Evolutionary conservation across 2,113 vertebrate species (phyloP).

Genomic region (Eretmochelys imbricata): DNA sequence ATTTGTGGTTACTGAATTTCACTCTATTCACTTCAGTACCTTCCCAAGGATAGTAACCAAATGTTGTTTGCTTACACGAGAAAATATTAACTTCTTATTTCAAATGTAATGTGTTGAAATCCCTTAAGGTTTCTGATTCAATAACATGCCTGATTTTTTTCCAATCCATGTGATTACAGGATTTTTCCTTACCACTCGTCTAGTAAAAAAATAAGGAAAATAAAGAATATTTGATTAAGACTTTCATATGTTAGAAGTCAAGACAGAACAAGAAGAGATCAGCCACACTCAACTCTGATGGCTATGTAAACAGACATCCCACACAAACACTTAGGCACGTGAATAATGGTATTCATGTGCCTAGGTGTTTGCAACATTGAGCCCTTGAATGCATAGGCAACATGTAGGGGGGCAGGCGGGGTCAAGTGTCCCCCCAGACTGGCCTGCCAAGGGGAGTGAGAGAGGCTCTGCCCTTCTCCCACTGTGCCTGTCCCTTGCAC

Average conservation of each 20-base stretch:
- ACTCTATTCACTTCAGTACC: not conserved
- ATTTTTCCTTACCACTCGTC: not conserved
- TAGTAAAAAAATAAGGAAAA: not conserved
- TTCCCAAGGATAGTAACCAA: not conserved
- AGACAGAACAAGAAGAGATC: not conserved
- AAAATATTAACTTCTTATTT: not conserved
- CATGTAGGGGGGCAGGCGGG: too few relatives aligned
- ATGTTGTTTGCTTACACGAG: not conserved
- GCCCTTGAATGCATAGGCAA: not conserved
- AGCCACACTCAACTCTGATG: not conserved
- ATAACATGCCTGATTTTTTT: not conserved
- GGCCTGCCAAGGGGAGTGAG: too few relatives aligned
- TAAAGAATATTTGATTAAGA: not conserved
- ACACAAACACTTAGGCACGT: not conserved
- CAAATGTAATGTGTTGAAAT: not conserved
- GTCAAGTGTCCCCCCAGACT: too few relatives aligned
- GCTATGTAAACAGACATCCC: not conserved
- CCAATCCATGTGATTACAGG: not conserved
- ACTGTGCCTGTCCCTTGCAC: too few relatives aligned
- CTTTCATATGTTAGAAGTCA: not conserved
- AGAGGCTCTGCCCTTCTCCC: too few relatives aligned
- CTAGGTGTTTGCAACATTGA: conserved; percentile 3
- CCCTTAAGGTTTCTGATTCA: not conserved
- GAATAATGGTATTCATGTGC: not conserved
- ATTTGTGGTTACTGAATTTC: too few relatives aligned